Base-by-base conservation (phyloP, 2,797 vertebrate species). In the Peromyscus eremicus region DNA sequence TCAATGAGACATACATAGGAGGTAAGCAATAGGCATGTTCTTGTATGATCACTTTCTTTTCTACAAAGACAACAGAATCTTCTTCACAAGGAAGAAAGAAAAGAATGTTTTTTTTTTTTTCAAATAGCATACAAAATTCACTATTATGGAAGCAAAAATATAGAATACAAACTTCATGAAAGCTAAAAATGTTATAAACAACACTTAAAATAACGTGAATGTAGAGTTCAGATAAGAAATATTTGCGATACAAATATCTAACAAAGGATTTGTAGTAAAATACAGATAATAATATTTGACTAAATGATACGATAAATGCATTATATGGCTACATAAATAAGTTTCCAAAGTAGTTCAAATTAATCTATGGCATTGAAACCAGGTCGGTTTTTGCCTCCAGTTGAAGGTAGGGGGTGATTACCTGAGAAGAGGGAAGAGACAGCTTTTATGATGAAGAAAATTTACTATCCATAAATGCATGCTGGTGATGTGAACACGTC, bases 21-120 rank as follows among this genome's bases (percentile, higher is more conserved):
- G 5, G 43, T 6, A 8, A 40, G 37, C 52, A 57, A 60, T 66
- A 89, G 49, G 68, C 1, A 12, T 2, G 40, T 19, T 80, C 12
- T 8, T 46, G 6, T 25, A 57, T 52, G 52, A 23, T 23, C 40
- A 82, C 40, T 66, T 91, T 8, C 9, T 66, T 95, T 94, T 77
- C n/a, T 86, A 46, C n/a, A 86, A 96, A 62, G 34, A 32, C 16
- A 49, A 68, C 40, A 27, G 89, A 89, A 92, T 46, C 83, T 92
- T 87, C 29, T 27, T 88, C 34, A 55, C 1, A 13, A 2, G 16
- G 13, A 16, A 29, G 43, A 91, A 29, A 29, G 23, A 81, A 91
- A 16, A 23, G 2, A 7, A 60, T 37, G 7, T 37, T 1, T 21
- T 75, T 46, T 46, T 90, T 86, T 49, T 52, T 90, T 86, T 71